Evolutionary conservation across 2,888 invertebrate genomes (phyloP), one percentile per base, ranked within the genome.

Genomic region (Graphium colonna): DNA sequence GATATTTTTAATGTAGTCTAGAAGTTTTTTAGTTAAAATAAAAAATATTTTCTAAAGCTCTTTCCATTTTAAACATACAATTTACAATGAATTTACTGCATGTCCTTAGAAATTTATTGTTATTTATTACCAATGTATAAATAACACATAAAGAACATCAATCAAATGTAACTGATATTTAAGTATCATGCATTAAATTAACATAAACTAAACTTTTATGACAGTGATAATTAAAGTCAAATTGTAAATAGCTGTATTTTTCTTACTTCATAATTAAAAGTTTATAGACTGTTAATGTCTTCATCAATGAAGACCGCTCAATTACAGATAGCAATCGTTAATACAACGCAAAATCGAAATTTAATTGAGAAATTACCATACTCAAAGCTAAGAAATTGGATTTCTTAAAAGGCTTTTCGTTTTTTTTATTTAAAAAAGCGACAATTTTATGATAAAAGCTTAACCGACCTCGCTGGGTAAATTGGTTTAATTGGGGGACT

Each of bases 271-370:
- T 49, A 54, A 54, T 54, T 45, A 53, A 53, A 53, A 43, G 8
- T 54, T 45, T 50, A 54, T 54, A 31, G 49, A 45, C 44, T 54
- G 54, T 54, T 40, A 56, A 65, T 63, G 62, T 60, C 63, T 64
- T 60, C 60, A 64, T 65, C 52, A 57, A 54, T 50, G 51, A 31
- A 42, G 18, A 47, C 39, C 57, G 53, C 63, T 73, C 79, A 79
- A 82, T 82, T 82, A 81, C 63, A 62, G 83, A 82, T 82, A 78
- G 69, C 60, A 68, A 82, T 82, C 82, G 60, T 73, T 74, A 76
- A 77, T 79, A 73, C 63, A 47, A 55, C 41, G 41, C 38, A 51
- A 55, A 55, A 55, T 47, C 51, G 55, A 52, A 51, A 54, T 64
- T 61, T 64, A 68, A 64, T 63, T 63, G 59, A 57, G 60, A 60